Base-by-base conservation (phyloP, 1,140 invertebrate species). In the Phthorimaea operculella region DNA sequence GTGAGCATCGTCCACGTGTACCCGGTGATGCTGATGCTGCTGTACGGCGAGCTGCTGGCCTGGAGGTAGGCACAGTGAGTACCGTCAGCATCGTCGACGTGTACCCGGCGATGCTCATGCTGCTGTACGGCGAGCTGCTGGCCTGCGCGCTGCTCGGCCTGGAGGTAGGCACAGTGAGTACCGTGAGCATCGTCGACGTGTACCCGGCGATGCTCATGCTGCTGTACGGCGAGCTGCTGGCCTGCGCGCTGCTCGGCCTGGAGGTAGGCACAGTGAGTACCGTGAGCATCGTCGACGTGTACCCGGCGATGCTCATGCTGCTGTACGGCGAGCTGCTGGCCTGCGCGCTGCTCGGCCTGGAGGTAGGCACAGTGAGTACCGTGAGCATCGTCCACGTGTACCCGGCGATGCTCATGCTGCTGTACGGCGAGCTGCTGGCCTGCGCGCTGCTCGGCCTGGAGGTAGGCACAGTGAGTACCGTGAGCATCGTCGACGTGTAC, bases 31-130 rank as follows among this genome's bases (percentile, higher is more conserved):
- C 47, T 86, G 10, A 64, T 78, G 17, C 61, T 87, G 5, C 56
- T 67, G 0, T 86, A 85, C 21, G 88, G 88, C 18, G 75, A 77
- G 7, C 55, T 84, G 3, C 33, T 81, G 0, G 63, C 76, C 0
- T 54, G 70, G 76, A 79, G 59, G 66, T 72, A 28, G 21, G 21
- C n/a, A n/a, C n/a, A n/a, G n/a, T n/a, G n/a, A n/a, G n/a, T n/a
- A n/a, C 86, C 5, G 88, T 89, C 11, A 87, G 87, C 15, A 75
- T 89, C 53, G 70, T 81, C 7, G 89, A 90, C 59, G 86, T 81
- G 39, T 72, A 79, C 34, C 82, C 86, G 10, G 79, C 82, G 0
- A 55, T 87, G 1, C 47, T 86, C 10, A 64, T 78, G 17, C 61
- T 87, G 5, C 56, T 67, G 0, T 86, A 85, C 21, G 88, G 88